Conservation (phyloP, 2,113 vertebrate species). For the Cottus gobio region DNA sequence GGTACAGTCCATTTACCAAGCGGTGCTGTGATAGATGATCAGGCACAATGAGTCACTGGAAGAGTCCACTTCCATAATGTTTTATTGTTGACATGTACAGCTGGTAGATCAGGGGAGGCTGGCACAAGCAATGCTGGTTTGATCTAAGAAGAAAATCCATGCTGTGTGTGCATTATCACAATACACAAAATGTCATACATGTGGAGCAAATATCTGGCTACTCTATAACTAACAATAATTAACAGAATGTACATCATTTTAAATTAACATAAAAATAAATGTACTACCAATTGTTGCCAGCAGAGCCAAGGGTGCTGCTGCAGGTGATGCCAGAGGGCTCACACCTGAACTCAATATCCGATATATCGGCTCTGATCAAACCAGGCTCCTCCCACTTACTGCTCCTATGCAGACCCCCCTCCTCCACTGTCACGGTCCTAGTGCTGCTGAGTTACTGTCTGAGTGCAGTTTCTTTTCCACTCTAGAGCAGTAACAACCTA, state of each 20-base stretch:
- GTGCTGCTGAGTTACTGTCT: conserved; percentile 16
- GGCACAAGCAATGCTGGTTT: neutral
- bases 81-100: neutral
- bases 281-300: neutral
- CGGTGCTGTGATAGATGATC: neutral
- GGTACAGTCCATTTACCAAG: too few relatives aligned
- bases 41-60: neutral
- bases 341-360: neutral
- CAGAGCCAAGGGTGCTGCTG: neutral
- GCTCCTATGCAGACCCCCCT: neutral
- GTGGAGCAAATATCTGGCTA: neutral
- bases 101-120: neutral
- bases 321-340: neutral
- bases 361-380: neutral
- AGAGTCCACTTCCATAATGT: neutral
- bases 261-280: neutral
- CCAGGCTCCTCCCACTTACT: neutral
- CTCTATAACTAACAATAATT: neutral
- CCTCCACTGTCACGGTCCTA: conserved; percentile 8
- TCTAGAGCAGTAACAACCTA: conserved; percentile 43
- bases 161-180: neutral
- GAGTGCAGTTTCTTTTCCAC: conserved; percentile 47
- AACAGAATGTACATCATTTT: neutral
- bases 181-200: neutral
- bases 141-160: neutral